phyloP scores from a whole-genome alignment of 2,797 vertebrate species.

The Crenuchus spilurus region DNA sequence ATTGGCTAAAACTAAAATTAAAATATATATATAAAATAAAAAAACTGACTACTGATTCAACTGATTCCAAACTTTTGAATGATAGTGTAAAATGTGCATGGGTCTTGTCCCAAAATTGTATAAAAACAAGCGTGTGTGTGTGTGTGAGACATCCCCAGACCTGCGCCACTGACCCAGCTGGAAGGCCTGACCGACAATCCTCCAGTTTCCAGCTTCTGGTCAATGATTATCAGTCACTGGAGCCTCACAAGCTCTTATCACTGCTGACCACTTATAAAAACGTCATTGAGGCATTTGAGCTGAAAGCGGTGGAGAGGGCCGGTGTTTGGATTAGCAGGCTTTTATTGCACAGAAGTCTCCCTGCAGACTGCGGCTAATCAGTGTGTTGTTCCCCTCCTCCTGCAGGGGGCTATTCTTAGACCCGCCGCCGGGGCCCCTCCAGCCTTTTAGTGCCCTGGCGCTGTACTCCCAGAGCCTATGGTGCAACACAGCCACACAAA shows the following conservation, averaged over 20 bases:
- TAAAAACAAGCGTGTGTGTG: conserved; percentile 25
- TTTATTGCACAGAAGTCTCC: conserved; percentile 22
- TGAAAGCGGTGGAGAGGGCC: conserved; percentile 27
- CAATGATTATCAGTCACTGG: conserved; percentile 46
- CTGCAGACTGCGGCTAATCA: conserved; percentile 50
- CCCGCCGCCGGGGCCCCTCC: conserved; percentile 38
- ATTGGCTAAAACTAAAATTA: too few species aligned
- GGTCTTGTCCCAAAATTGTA: neutral
- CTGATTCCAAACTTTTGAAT: too few species aligned
- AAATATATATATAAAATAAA: too few species aligned
- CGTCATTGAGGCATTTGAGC: conserved; percentile 47
- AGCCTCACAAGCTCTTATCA: conserved; percentile 42
- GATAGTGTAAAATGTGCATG: too few species aligned
- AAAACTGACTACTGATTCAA: too few species aligned
- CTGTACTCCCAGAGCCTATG: conserved; percentile 47
- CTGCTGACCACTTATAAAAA: conserved; percentile 52
- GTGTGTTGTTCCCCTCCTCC: conserved; percentile 51
- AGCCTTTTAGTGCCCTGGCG: conserved; percentile 55
- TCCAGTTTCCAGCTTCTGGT: conserved; percentile 35
- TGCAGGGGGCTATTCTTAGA: conserved; percentile 57
- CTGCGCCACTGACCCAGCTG: conserved; percentile 7
- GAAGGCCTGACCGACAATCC: conserved; percentile 9
- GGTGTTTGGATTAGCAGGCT: conserved; percentile 35
- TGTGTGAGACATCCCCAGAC: conserved; percentile 23
- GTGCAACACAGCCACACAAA: conserved; percentile 55